A percentile compares a stretch with the other conserved stretches of the same genome.
These are phyloP conservation scores for Sycophila sp. DNA, from an alignment of 1,140 invertebrate genomes.

Conservation along the genomic window DNA sequence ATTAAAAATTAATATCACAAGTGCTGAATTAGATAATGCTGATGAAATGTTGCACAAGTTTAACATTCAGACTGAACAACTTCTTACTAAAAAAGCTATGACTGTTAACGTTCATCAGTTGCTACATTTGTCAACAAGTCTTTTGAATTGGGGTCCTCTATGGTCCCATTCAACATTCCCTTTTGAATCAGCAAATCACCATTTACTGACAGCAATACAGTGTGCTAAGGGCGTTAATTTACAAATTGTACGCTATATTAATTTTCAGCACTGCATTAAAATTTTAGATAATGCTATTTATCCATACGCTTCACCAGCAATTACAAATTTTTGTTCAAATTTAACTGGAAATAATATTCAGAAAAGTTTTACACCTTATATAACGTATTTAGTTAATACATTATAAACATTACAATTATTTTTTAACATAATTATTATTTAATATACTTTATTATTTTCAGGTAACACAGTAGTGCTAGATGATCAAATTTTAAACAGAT, in stretches of 20 bases:
- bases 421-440: too few relatives aligned
- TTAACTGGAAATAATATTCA: background rate
- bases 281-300: background rate
- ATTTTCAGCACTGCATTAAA: background rate
- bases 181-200: conserved; percentile 21
- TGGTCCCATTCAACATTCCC: conserved; percentile 35
- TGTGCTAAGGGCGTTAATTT: background rate
- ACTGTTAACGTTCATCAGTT: conserved; percentile 38
- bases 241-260: background rate
- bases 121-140: conserved; percentile 16
- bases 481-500: background rate
- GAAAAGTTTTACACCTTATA: background rate
- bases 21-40: conserved; percentile 16
- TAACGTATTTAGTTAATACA: background rate
- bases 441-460: too few relatives aligned
- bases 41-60: conserved; percentile 35
- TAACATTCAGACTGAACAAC: conserved; percentile 27
- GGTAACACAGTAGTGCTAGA: too few relatives aligned
- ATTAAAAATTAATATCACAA: conserved; percentile 8
- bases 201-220: background rate
- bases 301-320: background rate
- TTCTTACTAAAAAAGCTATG: conserved; percentile 32
- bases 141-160: conserved; percentile 38
- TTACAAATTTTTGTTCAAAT: background rate
- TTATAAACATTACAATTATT: background rate